These are phyloP conservation scores for Aricia artaxerxes DNA, from an alignment of 2,888 invertebrate species.

Conservation along the genomic window DNA sequence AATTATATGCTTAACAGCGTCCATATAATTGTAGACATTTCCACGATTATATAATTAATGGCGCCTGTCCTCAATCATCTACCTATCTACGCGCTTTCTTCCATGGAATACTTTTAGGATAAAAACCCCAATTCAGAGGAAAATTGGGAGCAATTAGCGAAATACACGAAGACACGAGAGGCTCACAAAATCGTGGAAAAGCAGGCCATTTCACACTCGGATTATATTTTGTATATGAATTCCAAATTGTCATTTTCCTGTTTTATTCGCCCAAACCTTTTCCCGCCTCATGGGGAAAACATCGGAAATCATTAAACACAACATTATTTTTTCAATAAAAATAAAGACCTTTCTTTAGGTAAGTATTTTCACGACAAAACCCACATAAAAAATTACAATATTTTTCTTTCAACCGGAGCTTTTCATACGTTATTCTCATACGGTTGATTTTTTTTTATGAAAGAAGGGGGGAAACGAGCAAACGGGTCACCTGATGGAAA, in stretches of 20 bases:
- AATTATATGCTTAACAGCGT: too few relatives aligned
- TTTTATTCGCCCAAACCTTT: constrained; percentile 3
- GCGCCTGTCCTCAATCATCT: too few relatives aligned
- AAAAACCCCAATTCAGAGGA: neutral
- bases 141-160: neutral
- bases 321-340: neutral
- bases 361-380: neutral
- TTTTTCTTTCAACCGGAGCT: too few relatives aligned
- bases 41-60: too few relatives aligned
- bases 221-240: neutral
- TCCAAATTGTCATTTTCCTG: constrained; percentile 13
- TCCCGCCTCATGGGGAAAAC: neutral
- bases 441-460: too few relatives aligned
- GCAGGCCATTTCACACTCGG: constrained; percentile 1
- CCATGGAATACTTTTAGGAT: neutral
- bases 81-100: too few relatives aligned
- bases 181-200: neutral
- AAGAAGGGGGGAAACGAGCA: too few relatives aligned
- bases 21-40: too few relatives aligned
- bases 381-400: neutral
- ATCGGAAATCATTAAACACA: neutral
- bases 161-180: neutral
- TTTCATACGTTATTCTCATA: too few relatives aligned
- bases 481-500: too few relatives aligned
- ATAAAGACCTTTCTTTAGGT: neutral